Evolutionary conservation across 2,888 invertebrate genomes (phyloP), one percentile per base, ranked within the genome.

Genomic region (Plagiodera versicolora): DNA sequence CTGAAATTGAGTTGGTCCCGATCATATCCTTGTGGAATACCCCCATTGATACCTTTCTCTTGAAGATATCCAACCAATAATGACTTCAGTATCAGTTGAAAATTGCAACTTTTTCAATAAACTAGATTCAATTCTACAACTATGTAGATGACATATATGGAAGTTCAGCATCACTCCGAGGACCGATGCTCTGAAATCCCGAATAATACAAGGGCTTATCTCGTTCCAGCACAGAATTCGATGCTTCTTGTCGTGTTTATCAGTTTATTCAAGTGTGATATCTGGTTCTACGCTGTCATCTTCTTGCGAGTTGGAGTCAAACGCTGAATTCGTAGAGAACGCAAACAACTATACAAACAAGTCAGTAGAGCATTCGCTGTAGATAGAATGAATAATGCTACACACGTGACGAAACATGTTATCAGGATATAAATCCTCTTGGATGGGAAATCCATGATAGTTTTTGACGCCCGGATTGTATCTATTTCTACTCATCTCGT

Each of bases 161-260:
- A 44, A 44, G 24, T 35, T 35, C 18, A 55, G 16, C 44, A 56
- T 62, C 39, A 56, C 62, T 56, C 58, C 47, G 56, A 55, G 56
- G 51, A 51, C 58, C 58, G 47, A 58, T 62, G 62, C 58, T 52
- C 58, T 51, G n/a, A 58, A 60, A 56, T 59, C 50, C 61, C 56
- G 50, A 58, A 59, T 64, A 59, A 58, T 60, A 51, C 48, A 60
- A 61, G 57, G 44, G 60, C 54, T 64, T 64, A 64, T 66, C 66
- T 60, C 47, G 39, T 10, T 56, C 58, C 61, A 59, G 61, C 63
- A 62, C 60, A 60, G 58, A 64, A 64, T 64, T 64, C 60, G 45
- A 60, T 56, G 32, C 44, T 52, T 30, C 51, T 35, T 16, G 35
- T 19, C 48, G 32, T 55, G 60, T 50, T 63, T 63, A 63, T 65